These are phyloP conservation scores for Rhyzopertha dominica DNA, from an alignment of 1,140 invertebrate species.

Conservation along the genomic window DNA sequence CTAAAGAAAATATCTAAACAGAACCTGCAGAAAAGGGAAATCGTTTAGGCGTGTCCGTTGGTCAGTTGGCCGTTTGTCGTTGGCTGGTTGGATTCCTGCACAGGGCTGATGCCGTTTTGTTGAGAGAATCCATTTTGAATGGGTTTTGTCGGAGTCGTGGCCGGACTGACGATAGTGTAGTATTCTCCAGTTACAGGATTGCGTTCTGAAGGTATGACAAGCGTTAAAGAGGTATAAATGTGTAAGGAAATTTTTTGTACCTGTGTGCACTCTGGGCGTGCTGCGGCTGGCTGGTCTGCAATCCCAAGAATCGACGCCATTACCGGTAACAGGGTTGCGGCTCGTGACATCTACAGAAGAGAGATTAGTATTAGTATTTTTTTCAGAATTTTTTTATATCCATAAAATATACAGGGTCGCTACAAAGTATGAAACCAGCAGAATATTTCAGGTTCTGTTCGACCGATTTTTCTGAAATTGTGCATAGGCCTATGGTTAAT, in stretches of 20 bases:
- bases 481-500: too few species aligned
- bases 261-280: slow-evolving; percentile 28
- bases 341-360: slow-evolving; percentile 37
- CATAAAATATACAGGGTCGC: too few species aligned
- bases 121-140: slow-evolving; percentile 27
- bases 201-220: slow-evolving; percentile 34
- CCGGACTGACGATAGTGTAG: slow-evolving; percentile 36
- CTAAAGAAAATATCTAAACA: too few species aligned
- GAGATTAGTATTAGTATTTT: too few species aligned
- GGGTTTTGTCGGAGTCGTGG: slow-evolving; percentile 35
- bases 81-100: too few species aligned
- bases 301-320: slow-evolving; percentile 48
- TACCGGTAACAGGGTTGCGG: slow-evolving; percentile 55
- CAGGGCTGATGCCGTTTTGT: slow-evolving; percentile 26
- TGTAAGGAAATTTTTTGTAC: slow-evolving; percentile 15
- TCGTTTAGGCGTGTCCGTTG: too few species aligned
- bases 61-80: too few species aligned
- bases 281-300: slow-evolving; percentile 20
- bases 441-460: too few species aligned
- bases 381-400: too few species aligned
- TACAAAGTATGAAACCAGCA: too few species aligned
- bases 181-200: slow-evolving; percentile 44
- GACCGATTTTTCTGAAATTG: too few species aligned
- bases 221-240: background rate
- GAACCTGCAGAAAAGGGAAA: too few species aligned